Evolutionary conservation across 2,888 invertebrate species (phyloP), one percentile per base, ranked within the genome.

Genomic region (Cepaea hortensis): DNA sequence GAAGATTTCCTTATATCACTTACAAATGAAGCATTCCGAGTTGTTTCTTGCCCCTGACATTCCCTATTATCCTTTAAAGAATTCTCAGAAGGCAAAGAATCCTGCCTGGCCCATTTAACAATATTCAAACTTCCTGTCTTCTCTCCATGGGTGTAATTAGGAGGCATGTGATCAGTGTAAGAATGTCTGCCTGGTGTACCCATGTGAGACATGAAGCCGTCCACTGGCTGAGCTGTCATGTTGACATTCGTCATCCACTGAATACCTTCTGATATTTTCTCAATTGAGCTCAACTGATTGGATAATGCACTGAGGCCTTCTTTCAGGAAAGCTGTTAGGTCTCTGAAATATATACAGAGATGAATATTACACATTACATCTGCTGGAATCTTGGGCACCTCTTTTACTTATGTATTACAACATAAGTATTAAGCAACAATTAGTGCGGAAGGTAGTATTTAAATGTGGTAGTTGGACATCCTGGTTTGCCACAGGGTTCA

Each of bases 301-400:
- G 76, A 65, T 50, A 84, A 23, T 75, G 62, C 76, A 76, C 15
- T 65, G 15, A 75, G n/a, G 46, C 65, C 65, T 75, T 82, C 82
- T 3, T 35, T 72, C 20, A 82, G 50, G 35, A 73, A 82, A 61
- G 72, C 23, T n/a, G 72, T 50, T 11, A 82, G 1, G 18, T 70
- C 55, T 73, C 82, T 82, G 82, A 82, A 82, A 82, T 11, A 70
- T 9, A 48, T 35, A 68, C 11, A 77, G 13, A n/a, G 55, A 3
- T 11, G 11, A 11, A 55, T 9, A 55, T 55, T 55, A 55, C 55
- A 55, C 55, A 9, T 55, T 0, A 55, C 6, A 55, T 2, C 20
- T 68, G 18, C 68, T 68, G 5, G 20, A 20, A 20, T 18, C 13
- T 20, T 7, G 68, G n/a, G 13, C 6, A 68, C 18, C n/a, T 68